Evolutionary conservation across 1,140 invertebrate species (phyloP), one percentile per base, ranked within the genome.

Genomic region (Potamilus streckersoni): DNA sequence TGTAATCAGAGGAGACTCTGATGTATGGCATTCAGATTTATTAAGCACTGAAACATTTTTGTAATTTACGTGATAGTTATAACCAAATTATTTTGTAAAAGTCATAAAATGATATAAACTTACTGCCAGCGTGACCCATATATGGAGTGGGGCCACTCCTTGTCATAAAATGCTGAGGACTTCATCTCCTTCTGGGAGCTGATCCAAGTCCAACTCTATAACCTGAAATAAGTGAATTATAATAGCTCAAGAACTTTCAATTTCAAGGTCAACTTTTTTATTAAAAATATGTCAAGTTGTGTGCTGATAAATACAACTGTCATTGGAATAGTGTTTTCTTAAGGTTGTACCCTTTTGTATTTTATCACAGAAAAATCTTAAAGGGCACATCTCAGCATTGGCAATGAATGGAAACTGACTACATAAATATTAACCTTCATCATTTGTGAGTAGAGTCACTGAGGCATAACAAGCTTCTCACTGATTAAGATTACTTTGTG

Each of bases 41-140:
- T n/a, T 31, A 49, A 55, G 57, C 15, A 60, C 17, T 60, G 27
- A 20, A 60, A 61, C 8, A 27, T 13, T 56, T 12, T 56, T 69
- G 19, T 57, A 69, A 5, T 27, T 27, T 27, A 67, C 64, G 31
- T 1, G 6, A n/a, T n/a, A 11, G 60, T 23, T 62, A 8, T 62
- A 11, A 14, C 20, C 20, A 12, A 62, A 62, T 12, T 49, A 49
- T 8, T 49, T 1, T 17, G 38, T 23, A 69, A 69, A 69, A 31
- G 17, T 17, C 56, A 8, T 49, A 14, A 12, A 69, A 49, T 55
- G 4, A 15, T 15, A 14, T 60, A 74, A 72, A 94, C 95, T 93
- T 93, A 98, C 96, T 73, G 97, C 97, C 83, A 99, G 92, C 90
- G 96, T 96, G 74, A 98, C 96, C 98, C 98, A 99, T 65, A 97